These are phyloP conservation scores for Abramis brama DNA, from an alignment of 2,113 vertebrate species.

Conservation along the genomic window DNA sequence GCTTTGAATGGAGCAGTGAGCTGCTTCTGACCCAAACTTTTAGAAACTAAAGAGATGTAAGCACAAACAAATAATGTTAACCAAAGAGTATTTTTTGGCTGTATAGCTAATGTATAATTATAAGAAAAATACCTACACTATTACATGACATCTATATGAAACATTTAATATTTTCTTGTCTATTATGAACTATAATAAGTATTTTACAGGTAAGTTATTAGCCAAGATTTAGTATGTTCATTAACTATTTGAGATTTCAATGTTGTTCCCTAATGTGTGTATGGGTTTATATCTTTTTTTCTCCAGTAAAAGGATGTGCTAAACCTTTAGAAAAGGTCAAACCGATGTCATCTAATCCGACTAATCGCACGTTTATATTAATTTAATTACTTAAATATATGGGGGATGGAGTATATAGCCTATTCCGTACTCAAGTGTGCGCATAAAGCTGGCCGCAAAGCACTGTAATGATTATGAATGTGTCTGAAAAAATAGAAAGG, in stretches of 20 bases:
- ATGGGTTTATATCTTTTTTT: not conserved
- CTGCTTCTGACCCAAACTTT: conserved; percentile 87
- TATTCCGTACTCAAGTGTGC: too few relatives aligned
- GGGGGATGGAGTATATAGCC: too few relatives aligned
- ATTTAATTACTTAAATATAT: too few relatives aligned
- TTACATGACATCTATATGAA: not conserved
- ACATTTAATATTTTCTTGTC: not conserved
- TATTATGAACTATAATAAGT: not conserved
- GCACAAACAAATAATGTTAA: not conserved
- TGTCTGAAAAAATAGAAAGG: too few relatives aligned
- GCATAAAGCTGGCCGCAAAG: too few relatives aligned
- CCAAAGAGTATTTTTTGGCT: not conserved
- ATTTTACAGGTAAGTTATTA: not conserved
- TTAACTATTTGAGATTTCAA: not conserved
- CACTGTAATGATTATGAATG: too few relatives aligned
- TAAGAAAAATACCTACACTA: not conserved
- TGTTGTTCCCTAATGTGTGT: not conserved
- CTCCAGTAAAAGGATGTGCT: too few relatives aligned
- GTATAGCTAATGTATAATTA: not conserved
- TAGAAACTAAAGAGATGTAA: conserved; percentile 79
- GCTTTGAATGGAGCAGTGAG: conserved; percentile 88
- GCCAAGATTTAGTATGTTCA: not conserved
- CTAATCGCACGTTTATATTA: too few relatives aligned
- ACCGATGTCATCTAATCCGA: too few relatives aligned
- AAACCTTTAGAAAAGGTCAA: not conserved